Evolutionary conservation across 92 coral and sea anemone species (phyloP).

Genomic region (Epizoanthus fatuus): DNA sequence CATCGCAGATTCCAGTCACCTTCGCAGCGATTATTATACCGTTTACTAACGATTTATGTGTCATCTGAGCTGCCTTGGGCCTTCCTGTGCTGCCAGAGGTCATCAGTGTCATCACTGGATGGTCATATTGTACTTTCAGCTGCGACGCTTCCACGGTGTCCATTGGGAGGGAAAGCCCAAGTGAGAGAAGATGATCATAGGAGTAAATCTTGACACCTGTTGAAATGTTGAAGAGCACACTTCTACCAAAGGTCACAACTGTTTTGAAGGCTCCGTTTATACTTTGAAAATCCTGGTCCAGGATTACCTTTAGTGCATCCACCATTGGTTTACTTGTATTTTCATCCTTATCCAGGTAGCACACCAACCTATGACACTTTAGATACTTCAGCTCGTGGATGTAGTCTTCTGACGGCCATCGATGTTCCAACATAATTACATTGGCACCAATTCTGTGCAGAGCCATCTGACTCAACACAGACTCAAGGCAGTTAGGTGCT

Average conservation of each 20-base stretch:
- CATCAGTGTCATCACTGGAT: neutral
- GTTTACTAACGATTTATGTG: neutral
- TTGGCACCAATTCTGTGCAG: neutral
- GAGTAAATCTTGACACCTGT: neutral
- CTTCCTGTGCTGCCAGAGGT: slow-evolving; percentile 1
- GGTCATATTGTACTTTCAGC: neutral
- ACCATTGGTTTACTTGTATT: neutral
- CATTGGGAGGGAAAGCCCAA: neutral
- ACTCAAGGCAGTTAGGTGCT: slow-evolving; percentile 1
- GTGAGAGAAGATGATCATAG: neutral
- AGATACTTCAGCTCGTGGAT: neutral
- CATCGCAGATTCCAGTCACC: neutral
- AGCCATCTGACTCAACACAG: neutral
- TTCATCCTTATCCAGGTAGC: neutral
- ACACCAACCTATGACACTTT: neutral
- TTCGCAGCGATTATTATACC: neutral
- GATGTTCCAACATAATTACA: neutral
- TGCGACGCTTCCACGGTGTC: neutral
- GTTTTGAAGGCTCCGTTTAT: neutral
- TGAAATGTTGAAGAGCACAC: neutral
- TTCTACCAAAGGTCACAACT: neutral
- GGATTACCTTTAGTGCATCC: neutral
- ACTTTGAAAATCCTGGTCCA: neutral
- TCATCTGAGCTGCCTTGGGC: neutral
- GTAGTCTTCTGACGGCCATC: neutral